A percentile compares a stretch with the other conserved stretches of the same genome.
Evolutionary conservation across 1,140 invertebrate species (phyloP).

Genomic region (Eriocheir sinensis): DNA sequence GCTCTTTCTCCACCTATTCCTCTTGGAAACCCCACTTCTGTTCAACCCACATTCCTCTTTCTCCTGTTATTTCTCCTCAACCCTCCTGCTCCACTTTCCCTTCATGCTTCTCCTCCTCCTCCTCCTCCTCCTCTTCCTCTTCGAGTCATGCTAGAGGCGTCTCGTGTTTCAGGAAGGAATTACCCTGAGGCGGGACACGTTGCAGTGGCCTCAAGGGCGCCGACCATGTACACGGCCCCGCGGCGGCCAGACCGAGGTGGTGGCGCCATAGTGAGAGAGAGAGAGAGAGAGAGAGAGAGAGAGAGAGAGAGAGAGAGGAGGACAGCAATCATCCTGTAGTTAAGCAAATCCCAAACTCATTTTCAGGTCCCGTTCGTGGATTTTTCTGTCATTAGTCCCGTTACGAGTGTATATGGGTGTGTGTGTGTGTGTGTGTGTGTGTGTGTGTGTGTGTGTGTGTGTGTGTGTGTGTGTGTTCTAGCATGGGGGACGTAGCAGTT

Average conservation of each 20-base stretch:
- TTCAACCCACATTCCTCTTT: too few species aligned
- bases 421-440: constrained; percentile 11
- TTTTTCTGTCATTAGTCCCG: neutral
- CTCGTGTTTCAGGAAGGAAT: constrained; percentile 13
- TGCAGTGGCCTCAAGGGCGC: neutral
- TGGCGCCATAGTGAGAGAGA: neutral
- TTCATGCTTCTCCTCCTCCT: neutral
- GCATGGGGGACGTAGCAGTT: neutral
- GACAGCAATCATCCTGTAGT: neutral
- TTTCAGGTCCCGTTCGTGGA: neutral
- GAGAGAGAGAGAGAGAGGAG: neutral
- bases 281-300: neutral
- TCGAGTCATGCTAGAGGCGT: neutral
- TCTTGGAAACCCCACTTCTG: too few species aligned
- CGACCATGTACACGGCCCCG: neutral
- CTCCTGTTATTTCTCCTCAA: too few species aligned
- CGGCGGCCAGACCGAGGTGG: neutral
- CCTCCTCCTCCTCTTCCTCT: neutral
- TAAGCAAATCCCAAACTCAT: neutral
- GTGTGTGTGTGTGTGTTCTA: neutral
- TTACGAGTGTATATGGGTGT: neutral
- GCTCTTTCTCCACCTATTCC: too few species aligned
- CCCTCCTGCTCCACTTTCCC: neutral
- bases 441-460: constrained; percentile 10
- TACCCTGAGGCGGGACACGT: neutral